Conservation (phyloP, 2,797 vertebrate genomes). For the Mastacembelus armatus region DNA sequence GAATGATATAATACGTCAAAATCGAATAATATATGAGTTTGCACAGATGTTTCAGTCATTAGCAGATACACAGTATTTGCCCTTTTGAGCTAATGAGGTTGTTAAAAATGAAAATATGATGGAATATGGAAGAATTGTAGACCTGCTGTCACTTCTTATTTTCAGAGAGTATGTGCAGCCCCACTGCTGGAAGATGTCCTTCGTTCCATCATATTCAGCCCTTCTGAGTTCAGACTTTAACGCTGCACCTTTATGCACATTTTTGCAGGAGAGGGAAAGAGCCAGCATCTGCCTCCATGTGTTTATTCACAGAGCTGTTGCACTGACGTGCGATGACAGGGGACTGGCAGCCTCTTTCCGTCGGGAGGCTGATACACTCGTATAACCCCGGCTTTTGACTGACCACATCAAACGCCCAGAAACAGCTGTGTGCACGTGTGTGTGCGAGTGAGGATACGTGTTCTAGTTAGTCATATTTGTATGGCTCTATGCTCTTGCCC, state of each 20-base stretch:
- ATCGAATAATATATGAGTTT: background rate
- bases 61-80: background rate
- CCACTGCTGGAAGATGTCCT: constrained; percentile 8
- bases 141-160: too few species aligned
- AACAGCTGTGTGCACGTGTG: constrained; percentile 24
- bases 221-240: constrained; percentile 6
- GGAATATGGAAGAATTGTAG: background rate
- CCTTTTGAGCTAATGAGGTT: background rate
- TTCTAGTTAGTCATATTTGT: constrained; percentile 6
- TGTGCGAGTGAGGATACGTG: background rate
- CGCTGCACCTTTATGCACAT: constrained; percentile 9
- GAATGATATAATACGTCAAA: background rate
- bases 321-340: constrained; percentile 54
- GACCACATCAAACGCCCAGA: constrained; percentile 18
- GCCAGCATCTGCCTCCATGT: constrained; percentile 4
- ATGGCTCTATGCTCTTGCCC: constrained; percentile 4
- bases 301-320: constrained; percentile 18
- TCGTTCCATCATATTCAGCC: too few species aligned
- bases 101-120: background rate
- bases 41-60: background rate
- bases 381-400: constrained; percentile 35
- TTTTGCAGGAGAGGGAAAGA: constrained; percentile 22
- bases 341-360: constrained; percentile 40
- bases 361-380: constrained; percentile 23
- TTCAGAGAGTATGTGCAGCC: background rate